Evolutionary conservation across 2,113 vertebrate species (phyloP).

Genomic region (Ictalurus punctatus): DNA sequence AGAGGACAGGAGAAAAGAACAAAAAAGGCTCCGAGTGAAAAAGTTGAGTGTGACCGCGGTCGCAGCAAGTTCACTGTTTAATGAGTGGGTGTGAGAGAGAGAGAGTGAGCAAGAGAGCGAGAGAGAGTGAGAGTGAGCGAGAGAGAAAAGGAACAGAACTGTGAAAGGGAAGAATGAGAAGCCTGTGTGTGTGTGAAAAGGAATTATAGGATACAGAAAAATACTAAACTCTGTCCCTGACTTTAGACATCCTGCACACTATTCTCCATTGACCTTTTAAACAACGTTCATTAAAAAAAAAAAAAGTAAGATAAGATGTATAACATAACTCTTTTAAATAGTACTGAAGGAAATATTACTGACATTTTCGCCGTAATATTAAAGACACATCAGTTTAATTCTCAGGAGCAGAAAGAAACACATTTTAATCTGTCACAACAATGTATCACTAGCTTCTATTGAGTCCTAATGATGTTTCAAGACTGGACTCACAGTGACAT

Average conservation of each 20-base stretch:
- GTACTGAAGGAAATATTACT: background rate
- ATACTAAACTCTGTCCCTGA: conserved; percentile 25
- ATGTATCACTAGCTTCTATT: background rate
- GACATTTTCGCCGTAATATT: background rate
- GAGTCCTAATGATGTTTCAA: background rate
- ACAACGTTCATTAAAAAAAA: background rate
- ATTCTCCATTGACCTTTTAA: background rate
- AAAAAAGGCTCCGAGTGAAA: conserved; percentile 40
- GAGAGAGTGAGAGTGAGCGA: no score
- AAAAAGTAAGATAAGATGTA: background rate
- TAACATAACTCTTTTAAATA: background rate
- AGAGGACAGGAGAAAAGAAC: conserved; percentile 12
- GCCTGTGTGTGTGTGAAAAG: conserved; percentile 23
- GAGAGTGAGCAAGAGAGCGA: no score
- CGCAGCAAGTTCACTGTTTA: conserved; percentile 28
- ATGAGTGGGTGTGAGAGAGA: conserved; percentile 14
- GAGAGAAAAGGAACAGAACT: conserved; percentile 50
- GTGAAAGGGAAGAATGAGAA: conserved; percentile 63
- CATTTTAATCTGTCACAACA: background rate
- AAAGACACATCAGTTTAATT: background rate
- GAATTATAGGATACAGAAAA: background rate
- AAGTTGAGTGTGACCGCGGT: conserved; percentile 35
- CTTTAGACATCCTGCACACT: background rate
- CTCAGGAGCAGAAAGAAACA: background rate
- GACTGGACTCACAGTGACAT: background rate